phyloP scores from a whole-genome alignment of 2,113 vertebrate species.

The Heloderma charlesbogerti region DNA sequence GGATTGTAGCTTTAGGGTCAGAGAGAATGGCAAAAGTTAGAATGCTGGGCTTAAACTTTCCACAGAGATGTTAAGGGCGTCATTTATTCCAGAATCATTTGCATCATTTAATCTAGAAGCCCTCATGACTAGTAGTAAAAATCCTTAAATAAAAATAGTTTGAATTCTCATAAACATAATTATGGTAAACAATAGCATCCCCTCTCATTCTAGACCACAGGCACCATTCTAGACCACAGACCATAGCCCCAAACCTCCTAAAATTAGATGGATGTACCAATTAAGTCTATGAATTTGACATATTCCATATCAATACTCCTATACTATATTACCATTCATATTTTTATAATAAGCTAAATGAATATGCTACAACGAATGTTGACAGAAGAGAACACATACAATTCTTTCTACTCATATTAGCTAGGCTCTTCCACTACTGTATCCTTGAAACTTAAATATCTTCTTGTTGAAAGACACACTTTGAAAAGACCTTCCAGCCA shows the following conservation, averaged over 20 bases:
- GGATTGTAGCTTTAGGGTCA: not conserved
- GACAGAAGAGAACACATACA: conserved; percentile 3
- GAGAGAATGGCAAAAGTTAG: not conserved
- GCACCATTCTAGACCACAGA: not conserved
- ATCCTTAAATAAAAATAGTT: not conserved
- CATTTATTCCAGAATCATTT: not conserved
- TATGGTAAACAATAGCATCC: not conserved
- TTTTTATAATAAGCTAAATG: not conserved
- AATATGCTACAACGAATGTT: not conserved
- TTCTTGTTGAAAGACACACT: conserved; percentile 32
- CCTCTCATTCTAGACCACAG: not conserved
- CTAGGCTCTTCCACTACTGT: not conserved
- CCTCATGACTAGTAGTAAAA: not conserved
- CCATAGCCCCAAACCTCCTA: not conserved
- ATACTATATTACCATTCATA: not conserved
- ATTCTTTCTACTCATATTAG: conserved; percentile 45
- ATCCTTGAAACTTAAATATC: conserved; percentile 28
- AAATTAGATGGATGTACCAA: not conserved
- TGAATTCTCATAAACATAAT: not conserved
- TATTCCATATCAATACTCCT: not conserved
- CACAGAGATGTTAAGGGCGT: not conserved
- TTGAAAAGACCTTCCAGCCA: conserved; percentile 22
- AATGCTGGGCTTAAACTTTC: not conserved
- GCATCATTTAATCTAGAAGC: not conserved
- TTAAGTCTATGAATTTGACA: not conserved